Conservation (phyloP, 1,140 invertebrate species). For the Drosophila triauraria region DNA sequence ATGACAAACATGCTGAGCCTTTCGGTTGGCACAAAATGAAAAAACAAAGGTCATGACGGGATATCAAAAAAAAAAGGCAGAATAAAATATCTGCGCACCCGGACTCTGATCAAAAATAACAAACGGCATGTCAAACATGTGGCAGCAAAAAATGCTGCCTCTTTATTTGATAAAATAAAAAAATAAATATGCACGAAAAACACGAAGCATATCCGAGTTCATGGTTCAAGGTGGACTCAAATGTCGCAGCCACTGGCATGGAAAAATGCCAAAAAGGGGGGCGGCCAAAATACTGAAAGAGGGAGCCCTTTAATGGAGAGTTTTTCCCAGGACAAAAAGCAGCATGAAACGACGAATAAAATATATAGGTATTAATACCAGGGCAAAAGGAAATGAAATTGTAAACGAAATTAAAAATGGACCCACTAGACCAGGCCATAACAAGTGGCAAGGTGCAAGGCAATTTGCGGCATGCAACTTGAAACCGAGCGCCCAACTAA, state of each 20-base stretch:
- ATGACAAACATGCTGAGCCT: slow-evolving; percentile 55
- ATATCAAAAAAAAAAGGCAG: slow-evolving; percentile 25
- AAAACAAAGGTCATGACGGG: slow-evolving; percentile 13
- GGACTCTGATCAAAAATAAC: slow-evolving; percentile 70
- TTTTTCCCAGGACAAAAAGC: slow-evolving; percentile 7
- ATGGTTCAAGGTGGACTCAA: slow-evolving; percentile 48
- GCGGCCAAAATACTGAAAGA: neutral
- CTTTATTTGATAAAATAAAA: slow-evolving; percentile 55
- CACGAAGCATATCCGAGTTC: slow-evolving; percentile 25
- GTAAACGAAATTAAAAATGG: slow-evolving; percentile 26
- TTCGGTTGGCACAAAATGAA: slow-evolving; percentile 13
- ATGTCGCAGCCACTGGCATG: slow-evolving; percentile 60
- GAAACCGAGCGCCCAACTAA: slow-evolving; percentile 37
- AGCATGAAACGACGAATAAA: slow-evolving; percentile 7
- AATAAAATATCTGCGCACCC: slow-evolving; percentile 52
- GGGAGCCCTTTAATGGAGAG: slow-evolving; percentile 23
- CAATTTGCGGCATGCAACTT: slow-evolving; percentile 39
- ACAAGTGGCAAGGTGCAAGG: slow-evolving; percentile 34
- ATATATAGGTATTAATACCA: slow-evolving; percentile 16
- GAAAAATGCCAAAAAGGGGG: slow-evolving; percentile 56
- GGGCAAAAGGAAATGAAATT: slow-evolving; percentile 21
- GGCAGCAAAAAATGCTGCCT: slow-evolving; percentile 51
- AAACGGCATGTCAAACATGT: slow-evolving; percentile 75
- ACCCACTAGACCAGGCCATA: slow-evolving; percentile 35
- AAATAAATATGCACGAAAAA: slow-evolving; percentile 28